Base-by-base conservation (phyloP, 2,888 invertebrate species). In the Drosophila hamatofila region DNA sequence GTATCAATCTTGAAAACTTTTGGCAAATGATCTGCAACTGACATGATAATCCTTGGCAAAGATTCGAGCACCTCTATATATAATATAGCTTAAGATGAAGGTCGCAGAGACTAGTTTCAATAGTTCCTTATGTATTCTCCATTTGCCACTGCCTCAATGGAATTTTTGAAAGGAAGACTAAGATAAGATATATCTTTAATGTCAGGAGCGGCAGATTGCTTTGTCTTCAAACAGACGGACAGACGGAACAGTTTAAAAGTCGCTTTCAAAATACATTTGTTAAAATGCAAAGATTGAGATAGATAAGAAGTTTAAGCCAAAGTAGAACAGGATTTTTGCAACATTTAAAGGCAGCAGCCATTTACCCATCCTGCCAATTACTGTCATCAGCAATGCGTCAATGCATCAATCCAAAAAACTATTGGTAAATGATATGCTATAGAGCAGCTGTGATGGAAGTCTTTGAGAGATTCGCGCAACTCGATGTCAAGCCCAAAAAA, bases 401-500 rank as follows among this genome's bases (percentile, higher is more conserved):
- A n/a, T n/a, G 30, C 30, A 30, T 30, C 30, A 30, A 30, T 30
- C 30, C 30, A 3, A 48, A 16, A 41, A 23, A 1, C 37, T 0
- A 25, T 63, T 48, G 30, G 14, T 23, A 57, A 52, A 52, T 23
- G 25, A 63, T 39, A 12, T 16, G 27, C 54, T 62, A 60, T 25
- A 48, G 58, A 55, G 65, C 52, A 64, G 75, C 59, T 64, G 65
- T 46, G 12, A 44, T 48, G 23, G 44, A 37, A 56, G 80, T 75
- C 56, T 61, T 12, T 23, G 25, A 21, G 21, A 46, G 88, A 86
- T 70, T 51, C 79, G 76, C 70, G 59, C n/a, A 12, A 18, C 54
- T 55, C 30, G 60, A 82, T 84, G 79, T 64, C 68, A 35, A 54
- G 23, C 14, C 23, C 44, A 52, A n/a, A n/a, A n/a, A n/a, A n/a